Conservation (phyloP, 2,888 invertebrate genomes). For the Tetragonisca angustula region DNA sequence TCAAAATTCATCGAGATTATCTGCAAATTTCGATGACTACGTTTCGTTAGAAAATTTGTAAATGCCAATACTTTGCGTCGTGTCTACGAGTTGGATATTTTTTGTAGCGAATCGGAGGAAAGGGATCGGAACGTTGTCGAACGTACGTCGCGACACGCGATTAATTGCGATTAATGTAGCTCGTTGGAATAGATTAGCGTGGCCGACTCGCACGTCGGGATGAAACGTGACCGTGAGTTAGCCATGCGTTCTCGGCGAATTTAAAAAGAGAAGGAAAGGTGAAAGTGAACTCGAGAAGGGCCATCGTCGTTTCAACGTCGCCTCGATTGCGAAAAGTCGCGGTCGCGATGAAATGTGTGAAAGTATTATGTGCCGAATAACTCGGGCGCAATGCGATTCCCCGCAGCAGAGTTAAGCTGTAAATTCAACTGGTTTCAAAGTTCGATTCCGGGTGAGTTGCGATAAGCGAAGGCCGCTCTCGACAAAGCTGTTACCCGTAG, state of each 20-base stretch:
- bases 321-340: not conserved
- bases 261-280: not conserved
- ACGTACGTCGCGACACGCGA: not conserved
- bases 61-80: too few relatives aligned
- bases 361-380: not conserved
- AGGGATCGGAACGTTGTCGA: not conserved
- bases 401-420: not conserved
- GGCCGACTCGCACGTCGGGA: not conserved
- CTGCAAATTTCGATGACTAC: too few relatives aligned
- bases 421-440: conserved; percentile 29
- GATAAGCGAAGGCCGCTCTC: not conserved
- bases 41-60: too few relatives aligned
- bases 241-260: not conserved
- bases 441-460: conserved; percentile 17
- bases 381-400: not conserved
- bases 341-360: not conserved
- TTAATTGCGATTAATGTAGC: not conserved
- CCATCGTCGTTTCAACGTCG: not conserved
- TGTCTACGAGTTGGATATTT: too few relatives aligned
- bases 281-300: not conserved
- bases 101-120: not conserved
- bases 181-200: not conserved
- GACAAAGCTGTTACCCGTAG: not conserved
- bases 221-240: not conserved
- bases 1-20: too few relatives aligned